Evolutionary conservation across 2,888 invertebrate species (phyloP).

Genomic region (Chymomyza fuscimana): DNA sequence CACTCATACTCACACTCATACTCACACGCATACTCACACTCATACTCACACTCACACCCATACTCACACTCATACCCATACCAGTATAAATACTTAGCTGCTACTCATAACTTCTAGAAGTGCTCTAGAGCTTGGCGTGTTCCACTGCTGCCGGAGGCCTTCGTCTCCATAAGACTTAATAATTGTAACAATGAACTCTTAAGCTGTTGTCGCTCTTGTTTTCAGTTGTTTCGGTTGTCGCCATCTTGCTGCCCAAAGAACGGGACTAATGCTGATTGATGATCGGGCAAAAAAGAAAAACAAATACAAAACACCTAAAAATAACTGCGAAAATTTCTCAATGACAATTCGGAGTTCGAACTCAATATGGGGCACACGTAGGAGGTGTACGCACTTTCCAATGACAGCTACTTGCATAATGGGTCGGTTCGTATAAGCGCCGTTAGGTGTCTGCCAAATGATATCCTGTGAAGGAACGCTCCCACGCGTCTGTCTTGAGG

Average conservation of each 20-base stretch:
- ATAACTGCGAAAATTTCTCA: conserved; percentile 35
- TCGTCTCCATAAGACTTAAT: conserved; percentile 38
- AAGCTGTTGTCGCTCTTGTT: conserved; percentile 71
- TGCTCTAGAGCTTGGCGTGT: not conserved
- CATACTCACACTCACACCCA: no score
- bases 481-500: conserved; percentile 34
- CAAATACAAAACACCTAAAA: conserved; percentile 9
- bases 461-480: conserved; percentile 55
- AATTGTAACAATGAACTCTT: conserved; percentile 74
- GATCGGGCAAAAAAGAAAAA: conserved; percentile 13
- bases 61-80: no score
- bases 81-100: not conserved
- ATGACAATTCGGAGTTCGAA: conserved; percentile 30
- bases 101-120: not conserved
- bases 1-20: no score
- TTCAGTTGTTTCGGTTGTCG: conserved; percentile 33
- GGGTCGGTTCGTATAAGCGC: conserved; percentile 34
- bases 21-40: no score
- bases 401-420: not conserved
- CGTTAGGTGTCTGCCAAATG: conserved; percentile 47
- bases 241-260: conserved; percentile 23
- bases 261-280: conserved; percentile 68
- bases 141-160: not conserved
- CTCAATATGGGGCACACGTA: not conserved
- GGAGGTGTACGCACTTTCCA: no score